A percentile compares a stretch with the other conserved stretches of the same genome.
Evolutionary conservation across 2,113 vertebrate species (phyloP).

Genomic region (Corapipo altera): DNA sequence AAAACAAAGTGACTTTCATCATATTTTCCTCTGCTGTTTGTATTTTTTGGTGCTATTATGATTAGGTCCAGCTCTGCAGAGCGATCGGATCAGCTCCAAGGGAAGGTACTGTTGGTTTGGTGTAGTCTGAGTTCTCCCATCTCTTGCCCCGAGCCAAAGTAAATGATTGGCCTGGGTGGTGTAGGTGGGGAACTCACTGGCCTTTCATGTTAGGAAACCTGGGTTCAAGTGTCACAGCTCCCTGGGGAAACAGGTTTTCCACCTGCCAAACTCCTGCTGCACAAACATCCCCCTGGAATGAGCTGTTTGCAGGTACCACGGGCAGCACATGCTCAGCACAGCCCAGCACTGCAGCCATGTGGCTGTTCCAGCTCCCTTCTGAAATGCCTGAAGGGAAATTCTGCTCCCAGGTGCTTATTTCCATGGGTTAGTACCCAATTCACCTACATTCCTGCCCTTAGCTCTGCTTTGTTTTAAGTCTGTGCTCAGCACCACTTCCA

Average conservation of each 20-base stretch:
- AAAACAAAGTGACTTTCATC: constrained; percentile 14
- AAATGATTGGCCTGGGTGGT: background rate
- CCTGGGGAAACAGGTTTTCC: background rate
- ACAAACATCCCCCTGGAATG: background rate
- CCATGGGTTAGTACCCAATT: background rate
- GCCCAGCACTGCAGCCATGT: background rate
- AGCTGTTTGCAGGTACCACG: background rate
- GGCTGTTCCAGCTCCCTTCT: background rate
- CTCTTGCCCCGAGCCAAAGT: constrained; percentile 19
- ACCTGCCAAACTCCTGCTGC: background rate
- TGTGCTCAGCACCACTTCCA: background rate
- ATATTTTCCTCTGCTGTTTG: constrained; percentile 31
- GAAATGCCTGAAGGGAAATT: background rate
- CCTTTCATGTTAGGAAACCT: background rate
- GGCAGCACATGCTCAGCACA: background rate
- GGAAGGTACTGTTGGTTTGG: background rate
- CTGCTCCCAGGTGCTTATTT: background rate
- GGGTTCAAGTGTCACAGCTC: constrained; percentile 8
- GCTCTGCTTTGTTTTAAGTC: background rate
- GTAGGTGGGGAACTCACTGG: background rate
- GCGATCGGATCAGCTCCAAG: accelerated
- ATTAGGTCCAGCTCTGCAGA: background rate
- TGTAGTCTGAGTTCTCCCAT: background rate
- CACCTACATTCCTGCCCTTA: background rate
- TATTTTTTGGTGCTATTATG: background rate